A percentile compares a stretch with the other conserved stretches of the same genome.
phyloP scores from a whole-genome alignment of 2,113 vertebrate species.

The Rattus rattus region DNA sequence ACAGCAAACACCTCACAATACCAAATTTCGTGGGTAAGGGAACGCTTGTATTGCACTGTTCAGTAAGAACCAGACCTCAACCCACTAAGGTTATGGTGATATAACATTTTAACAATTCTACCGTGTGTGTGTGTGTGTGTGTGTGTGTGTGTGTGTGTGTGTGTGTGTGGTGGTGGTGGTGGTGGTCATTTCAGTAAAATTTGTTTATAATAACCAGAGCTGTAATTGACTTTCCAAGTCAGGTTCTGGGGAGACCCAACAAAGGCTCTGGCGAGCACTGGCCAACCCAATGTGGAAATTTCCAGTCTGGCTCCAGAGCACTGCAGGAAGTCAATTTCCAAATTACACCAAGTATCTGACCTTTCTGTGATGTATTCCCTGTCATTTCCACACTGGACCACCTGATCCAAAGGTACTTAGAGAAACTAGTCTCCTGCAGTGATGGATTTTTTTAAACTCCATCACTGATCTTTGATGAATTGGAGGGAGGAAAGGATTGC shows the following conservation, averaged over 20 bases:
- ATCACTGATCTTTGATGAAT: neutral
- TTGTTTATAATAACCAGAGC: constrained; percentile 4
- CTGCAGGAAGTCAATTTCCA: neutral
- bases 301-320: neutral
- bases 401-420: neutral
- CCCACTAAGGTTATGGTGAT: neutral
- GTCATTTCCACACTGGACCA: neutral
- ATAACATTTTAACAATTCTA: constrained; percentile 13
- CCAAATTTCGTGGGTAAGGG: neutral
- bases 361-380: neutral
- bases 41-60: neutral
- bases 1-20: neutral
- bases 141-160: neutral
- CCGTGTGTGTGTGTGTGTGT: neutral
- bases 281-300: neutral
- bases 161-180: neutral
- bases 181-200: constrained; percentile 21
- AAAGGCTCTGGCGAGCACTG: constrained; percentile 34
- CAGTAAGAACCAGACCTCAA: neutral
- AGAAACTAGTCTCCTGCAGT: neutral
- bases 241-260: neutral
- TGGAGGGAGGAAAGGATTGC: neutral
- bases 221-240: constrained; percentile 48
- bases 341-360: neutral
- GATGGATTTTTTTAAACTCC: neutral